Percentiles rank a stretch among this genome's conserved stretches.
Evolutionary conservation across 2,888 invertebrate species (phyloP).

Genomic region (Eudasyphora cyanicolor): DNA sequence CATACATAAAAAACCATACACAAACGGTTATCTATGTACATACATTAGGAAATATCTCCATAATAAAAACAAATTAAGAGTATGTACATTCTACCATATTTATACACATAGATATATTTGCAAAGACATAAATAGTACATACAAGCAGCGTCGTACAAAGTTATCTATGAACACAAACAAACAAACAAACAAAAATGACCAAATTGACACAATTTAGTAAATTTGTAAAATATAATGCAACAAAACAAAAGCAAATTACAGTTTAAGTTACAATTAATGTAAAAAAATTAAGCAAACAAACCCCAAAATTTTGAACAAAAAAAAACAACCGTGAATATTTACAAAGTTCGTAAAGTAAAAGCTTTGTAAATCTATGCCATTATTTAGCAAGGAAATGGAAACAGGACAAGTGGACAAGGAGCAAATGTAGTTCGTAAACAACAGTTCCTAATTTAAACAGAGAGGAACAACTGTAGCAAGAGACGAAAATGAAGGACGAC

Average conservation of each 20-base stretch:
- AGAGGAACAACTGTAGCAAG: neutral
- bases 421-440: neutral
- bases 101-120: too few relatives aligned
- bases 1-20: neutral
- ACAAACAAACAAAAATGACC: slow-evolving; percentile 50
- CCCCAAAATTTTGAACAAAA: slow-evolving; percentile 10
- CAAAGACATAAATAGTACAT: slow-evolving; percentile 18
- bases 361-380: neutral
- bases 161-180: slow-evolving; percentile 1
- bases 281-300: slow-evolving; percentile 4
- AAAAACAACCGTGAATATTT: slow-evolving; percentile 1
- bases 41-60: neutral
- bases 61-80: neutral
- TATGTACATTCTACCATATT: too few relatives aligned
- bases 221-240: slow-evolving; percentile 3
- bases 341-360: neutral
- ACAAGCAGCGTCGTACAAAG: neutral
- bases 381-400: neutral
- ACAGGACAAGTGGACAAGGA: neutral
- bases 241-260: slow-evolving; percentile 20
- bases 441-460: slow-evolving; percentile 18
- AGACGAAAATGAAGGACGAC: neutral
- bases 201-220: slow-evolving; percentile 46
- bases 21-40: neutral
- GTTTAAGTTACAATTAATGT: slow-evolving; percentile 29